A percentile compares a stretch with the other conserved stretches of the same genome.
These are phyloP conservation scores for Pherbina coryleti DNA, from an alignment of 2,888 invertebrate species.

Conservation along the genomic window DNA sequence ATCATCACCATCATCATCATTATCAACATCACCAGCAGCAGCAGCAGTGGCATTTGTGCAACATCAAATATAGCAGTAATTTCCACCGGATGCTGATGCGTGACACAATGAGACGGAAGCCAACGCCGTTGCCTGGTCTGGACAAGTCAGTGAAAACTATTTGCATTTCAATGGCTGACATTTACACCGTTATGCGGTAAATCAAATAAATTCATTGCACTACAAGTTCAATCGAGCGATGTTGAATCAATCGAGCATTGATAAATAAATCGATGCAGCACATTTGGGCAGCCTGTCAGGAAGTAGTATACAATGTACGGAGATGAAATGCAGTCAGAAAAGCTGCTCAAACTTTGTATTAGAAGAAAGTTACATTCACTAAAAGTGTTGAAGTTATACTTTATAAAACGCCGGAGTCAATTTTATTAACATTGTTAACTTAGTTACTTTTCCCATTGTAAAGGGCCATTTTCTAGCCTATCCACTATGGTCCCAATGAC, in stretches of 20 bases:
- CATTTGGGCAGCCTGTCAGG: no score
- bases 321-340: no score
- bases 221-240: not conserved
- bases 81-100: not conserved
- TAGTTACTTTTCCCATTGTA: no score
- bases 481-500: no score
- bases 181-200: not conserved
- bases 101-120: not conserved
- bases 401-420: no score
- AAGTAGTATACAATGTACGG: no score
- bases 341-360: no score
- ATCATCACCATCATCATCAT: not conserved
- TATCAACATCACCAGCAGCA: not conserved
- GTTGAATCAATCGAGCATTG: not conserved
- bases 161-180: not conserved
- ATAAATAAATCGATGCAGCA: no score
- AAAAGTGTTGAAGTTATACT: no score
- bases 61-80: constrained; percentile 15
- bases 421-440: no score
- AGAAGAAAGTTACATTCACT: no score
- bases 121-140: not conserved
- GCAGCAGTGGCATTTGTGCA: not conserved
- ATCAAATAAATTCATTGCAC: not conserved
- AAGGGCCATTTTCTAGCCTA: no score
- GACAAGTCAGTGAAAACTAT: not conserved